A percentile compares a stretch with the other conserved stretches of the same genome.
These are phyloP conservation scores for Eupeodes corollae DNA, from an alignment of 1,140 invertebrate species.

Conservation along the genomic window DNA sequence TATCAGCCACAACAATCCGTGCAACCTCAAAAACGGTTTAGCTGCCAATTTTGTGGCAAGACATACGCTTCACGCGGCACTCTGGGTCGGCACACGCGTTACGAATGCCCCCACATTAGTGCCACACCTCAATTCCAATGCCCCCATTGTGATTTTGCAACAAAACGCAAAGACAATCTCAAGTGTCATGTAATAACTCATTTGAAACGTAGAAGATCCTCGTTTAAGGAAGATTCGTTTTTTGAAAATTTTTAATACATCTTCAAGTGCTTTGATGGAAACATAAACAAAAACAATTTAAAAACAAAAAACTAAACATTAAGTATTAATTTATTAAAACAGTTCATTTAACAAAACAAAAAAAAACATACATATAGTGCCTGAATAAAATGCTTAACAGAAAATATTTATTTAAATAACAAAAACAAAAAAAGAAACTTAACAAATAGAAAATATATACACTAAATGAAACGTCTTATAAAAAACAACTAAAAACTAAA, in stretches of 20 bases:
- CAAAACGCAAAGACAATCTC: slow-evolving; percentile 29
- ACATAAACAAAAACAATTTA: neutral
- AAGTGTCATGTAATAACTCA: slow-evolving; percentile 14
- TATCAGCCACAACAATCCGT: neutral
- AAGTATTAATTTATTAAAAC: no score
- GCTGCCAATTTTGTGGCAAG: slow-evolving; percentile 1
- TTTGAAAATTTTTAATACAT: neutral
- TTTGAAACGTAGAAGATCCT: neutral
- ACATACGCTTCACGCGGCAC: slow-evolving; percentile 1
- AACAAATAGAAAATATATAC: no score
- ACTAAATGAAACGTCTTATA: no score
- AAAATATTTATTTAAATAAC: no score
- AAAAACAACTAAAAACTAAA: no score
- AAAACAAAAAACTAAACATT: no score
- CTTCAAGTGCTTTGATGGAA: neutral
- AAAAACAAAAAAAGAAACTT: no score
- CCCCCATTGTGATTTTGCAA: slow-evolving; percentile 11
- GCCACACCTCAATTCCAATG: neutral
- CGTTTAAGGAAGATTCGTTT: neutral
- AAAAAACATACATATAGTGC: no score
- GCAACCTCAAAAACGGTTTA: slow-evolving; percentile 1
- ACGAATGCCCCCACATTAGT: neutral
- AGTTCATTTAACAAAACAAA: no score
- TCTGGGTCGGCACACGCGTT: slow-evolving; percentile 3
- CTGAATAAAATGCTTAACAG: no score